Evolutionary conservation across 35 echinoderm and acorn worm genomes (phyloP).

Genomic region (Amphiura filiformis): DNA sequence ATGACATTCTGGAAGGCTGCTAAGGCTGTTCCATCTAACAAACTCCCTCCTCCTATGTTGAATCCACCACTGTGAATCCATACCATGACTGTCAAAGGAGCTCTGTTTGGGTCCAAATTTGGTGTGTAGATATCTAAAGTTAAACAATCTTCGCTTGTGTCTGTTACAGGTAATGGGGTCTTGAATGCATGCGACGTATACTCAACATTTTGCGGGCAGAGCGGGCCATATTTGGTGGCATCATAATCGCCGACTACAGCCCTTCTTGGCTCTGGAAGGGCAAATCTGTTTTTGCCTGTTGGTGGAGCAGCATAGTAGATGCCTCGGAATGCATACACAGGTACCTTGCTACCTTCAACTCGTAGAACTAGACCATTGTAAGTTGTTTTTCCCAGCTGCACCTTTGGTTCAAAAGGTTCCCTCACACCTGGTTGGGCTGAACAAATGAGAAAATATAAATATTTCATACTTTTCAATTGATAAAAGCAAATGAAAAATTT

Average conservation of each 20-base stretch:
- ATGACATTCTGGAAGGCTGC: constrained; percentile 84
- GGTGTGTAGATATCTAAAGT: constrained; percentile 82
- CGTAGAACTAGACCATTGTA: constrained; percentile 18
- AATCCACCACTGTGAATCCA: constrained; percentile 75
- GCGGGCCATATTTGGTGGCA: constrained; percentile 68
- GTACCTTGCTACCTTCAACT: constrained; percentile 22
- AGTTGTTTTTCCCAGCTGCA: background rate
- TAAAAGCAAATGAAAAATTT: too few relatives aligned
- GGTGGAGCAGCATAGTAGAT: constrained; percentile 92
- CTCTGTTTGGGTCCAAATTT: constrained; percentile 16
- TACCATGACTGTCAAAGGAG: constrained; percentile 76
- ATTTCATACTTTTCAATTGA: background rate
- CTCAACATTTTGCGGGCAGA: constrained; percentile 60
- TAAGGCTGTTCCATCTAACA: constrained; percentile 74
- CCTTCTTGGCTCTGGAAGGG: constrained; percentile 43
- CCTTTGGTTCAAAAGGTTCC: background rate
- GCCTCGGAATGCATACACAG: constrained; percentile 74
- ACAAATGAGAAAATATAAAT: background rate
- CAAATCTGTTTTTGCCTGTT: constrained; percentile 69
- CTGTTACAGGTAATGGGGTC: constrained; percentile 24
- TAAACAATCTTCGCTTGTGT: constrained; percentile 69
- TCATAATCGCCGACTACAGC: constrained; percentile 57
- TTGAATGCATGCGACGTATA: constrained; percentile 15
- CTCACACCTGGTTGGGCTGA: too few relatives aligned
- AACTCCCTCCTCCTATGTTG: constrained; percentile 43